A percentile compares a stretch with the other conserved stretches of the same genome.
Conservation (phyloP, 2,797 vertebrate species). For the Pachyuromys duprasi region DNA sequence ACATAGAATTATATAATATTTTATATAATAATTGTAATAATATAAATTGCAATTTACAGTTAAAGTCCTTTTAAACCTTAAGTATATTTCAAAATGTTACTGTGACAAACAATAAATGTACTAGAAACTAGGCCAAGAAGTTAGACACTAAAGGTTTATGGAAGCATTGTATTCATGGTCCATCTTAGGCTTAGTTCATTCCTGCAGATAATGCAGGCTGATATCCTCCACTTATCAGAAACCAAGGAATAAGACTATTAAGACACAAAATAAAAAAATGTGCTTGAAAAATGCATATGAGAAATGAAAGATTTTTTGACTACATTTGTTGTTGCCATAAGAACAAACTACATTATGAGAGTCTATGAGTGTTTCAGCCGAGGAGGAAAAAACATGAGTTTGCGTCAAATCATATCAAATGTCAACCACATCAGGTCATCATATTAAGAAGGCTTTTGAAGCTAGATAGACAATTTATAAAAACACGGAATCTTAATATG, state of each 20-base stretch:
- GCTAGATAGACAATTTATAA: neutral
- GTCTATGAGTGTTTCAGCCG: neutral
- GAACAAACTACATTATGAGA: neutral
- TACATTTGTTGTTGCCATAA: neutral
- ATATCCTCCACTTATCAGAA: neutral
- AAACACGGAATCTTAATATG: neutral
- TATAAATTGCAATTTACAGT: neutral
- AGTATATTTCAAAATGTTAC: neutral
- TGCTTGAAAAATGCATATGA: slow-evolving; percentile 16
- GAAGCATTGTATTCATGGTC: neutral
- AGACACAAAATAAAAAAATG: neutral
- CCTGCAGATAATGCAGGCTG: neutral
- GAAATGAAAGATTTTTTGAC: slow-evolving; percentile 16
- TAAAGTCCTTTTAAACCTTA: neutral
- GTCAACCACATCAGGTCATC: neutral
- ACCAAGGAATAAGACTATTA: neutral
- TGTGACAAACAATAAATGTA: neutral
- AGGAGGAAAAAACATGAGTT: neutral
- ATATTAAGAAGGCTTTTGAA: slow-evolving; percentile 2
- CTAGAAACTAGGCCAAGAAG: neutral
- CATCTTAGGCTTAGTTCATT: neutral
- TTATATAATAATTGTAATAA: too few species aligned
- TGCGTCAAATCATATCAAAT: neutral
- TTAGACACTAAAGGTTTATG: neutral
- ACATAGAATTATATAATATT: too few species aligned